A percentile compares a stretch with the other conserved stretches of the same genome.
Evolutionary conservation across 2,797 vertebrate genomes (phyloP).

Genomic region (Eleutherodactylus coqui): DNA sequence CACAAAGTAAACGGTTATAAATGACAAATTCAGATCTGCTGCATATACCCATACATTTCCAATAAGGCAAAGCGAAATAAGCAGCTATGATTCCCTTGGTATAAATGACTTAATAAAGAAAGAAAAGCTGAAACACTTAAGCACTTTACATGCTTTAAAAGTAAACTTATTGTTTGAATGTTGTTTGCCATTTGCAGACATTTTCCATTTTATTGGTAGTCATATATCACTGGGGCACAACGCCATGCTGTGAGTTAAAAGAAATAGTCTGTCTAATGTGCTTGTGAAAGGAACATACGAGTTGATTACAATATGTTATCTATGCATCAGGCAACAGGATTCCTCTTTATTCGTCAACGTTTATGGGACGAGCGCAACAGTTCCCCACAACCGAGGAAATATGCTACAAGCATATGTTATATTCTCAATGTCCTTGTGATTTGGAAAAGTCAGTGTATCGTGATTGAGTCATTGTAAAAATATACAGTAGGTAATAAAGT

Average conservation of each 20-base stretch:
- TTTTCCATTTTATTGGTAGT: constrained; percentile 43
- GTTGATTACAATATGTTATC: constrained; percentile 65
- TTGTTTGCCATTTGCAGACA: constrained; percentile 47
- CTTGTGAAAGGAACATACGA: constrained; percentile 53
- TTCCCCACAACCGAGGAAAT: constrained; percentile 48
- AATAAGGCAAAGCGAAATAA: background rate
- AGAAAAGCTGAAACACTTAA: constrained; percentile 33
- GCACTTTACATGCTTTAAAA: constrained; percentile 36
- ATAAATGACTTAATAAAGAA: constrained; percentile 30
- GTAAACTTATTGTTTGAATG: constrained; percentile 48
- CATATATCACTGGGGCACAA: constrained; percentile 51
- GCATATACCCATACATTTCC: background rate
- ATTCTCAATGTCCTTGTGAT: constrained; percentile 59
- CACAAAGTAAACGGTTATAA: background rate
- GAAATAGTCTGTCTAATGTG: constrained; percentile 58
- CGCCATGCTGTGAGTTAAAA: constrained; percentile 56
- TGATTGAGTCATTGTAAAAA: constrained; percentile 56
- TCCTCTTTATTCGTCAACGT: constrained; percentile 47
- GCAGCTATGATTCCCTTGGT: constrained; percentile 1
- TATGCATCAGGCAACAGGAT: constrained; percentile 57
- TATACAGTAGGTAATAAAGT: constrained; percentile 54
- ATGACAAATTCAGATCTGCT: background rate
- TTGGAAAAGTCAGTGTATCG: constrained; percentile 60
- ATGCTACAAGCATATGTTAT: constrained; percentile 43
- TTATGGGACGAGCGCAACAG: constrained; percentile 54